Evolutionary conservation across 2,113 vertebrate species (phyloP).

Genomic region (Misgurnus anguillicaudatus): DNA sequence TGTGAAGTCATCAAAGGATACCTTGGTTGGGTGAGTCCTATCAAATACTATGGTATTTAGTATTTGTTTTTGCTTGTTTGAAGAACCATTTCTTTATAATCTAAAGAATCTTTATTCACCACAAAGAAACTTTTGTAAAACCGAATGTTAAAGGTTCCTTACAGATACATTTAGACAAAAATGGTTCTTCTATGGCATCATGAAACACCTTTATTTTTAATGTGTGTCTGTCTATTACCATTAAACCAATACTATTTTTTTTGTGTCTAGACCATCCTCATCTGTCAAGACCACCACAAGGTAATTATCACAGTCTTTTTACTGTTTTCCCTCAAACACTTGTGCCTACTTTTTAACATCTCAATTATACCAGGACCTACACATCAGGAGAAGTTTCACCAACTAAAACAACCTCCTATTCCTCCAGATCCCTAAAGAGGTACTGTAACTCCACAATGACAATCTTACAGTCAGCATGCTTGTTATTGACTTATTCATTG

Average conservation of each 20-base stretch:
- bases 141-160: too few species aligned
- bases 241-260: neutral
- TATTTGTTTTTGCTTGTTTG: too few species aligned
- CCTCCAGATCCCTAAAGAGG: conserved; percentile 56
- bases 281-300: conserved; percentile 33
- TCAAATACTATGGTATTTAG: too few species aligned
- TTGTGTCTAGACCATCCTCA: conserved; percentile 1
- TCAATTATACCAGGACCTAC: conserved; percentile 35
- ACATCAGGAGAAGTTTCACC: conserved; percentile 26
- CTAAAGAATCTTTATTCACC: too few species aligned
- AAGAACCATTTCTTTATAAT: too few species aligned
- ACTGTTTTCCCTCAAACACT: neutral
- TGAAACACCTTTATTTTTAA: too few species aligned
- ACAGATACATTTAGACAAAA: too few species aligned
- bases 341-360: neutral
- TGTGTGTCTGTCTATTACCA: too few species aligned
- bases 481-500: too few species aligned
- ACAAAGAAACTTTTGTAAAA: too few species aligned
- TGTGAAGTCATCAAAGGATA: conserved; percentile 23
- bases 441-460: neutral
- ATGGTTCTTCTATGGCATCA: too few species aligned
- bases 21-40: conserved; percentile 6
- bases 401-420: conserved; percentile 44
- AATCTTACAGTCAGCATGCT: too few species aligned
- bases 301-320: neutral